Base-by-base conservation (phyloP, 2,888 invertebrate species). In the Timema cristinae region DNA sequence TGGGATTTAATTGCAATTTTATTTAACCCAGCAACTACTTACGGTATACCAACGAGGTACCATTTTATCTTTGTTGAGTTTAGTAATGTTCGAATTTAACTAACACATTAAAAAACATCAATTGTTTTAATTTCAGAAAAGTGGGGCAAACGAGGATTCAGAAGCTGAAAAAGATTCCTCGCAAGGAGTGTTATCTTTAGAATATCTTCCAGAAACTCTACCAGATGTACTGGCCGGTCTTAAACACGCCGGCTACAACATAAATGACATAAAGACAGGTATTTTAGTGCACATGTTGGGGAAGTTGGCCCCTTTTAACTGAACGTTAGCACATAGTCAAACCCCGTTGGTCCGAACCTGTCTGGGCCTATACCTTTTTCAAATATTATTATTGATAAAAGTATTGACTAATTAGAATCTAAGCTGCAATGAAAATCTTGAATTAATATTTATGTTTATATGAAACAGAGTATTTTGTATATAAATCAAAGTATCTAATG, bases 191-290 rank as follows among this genome's bases (percentile, higher is more conserved):
- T 87, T 96, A 74, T 88, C 95, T 80, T 92, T 92, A 78, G 93
- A 93, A 74, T 94, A 95, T 83, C 89, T 96, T 81, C 91, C 92
- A 48, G 93, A 93, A 82, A 86, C 96, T 79, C 86, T 96, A 79
- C 95, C 95, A 15, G 87, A 90, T 69, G 93, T 94, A 76, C 86
- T 95, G 77, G 92, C 92, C 77, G 92, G 91, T 70, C 86, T 96
- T 76, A 88, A 90, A 78, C 88, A 90, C 79, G 90, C 91, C 79
- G 93, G 93, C 48, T 88, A 88, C 82, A 84, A 90, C 56, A 80
- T 87, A 77, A 89, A 89, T 77, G 85, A 86, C 77, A 85, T 88
- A 76, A 86, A 86, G 80, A 82, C 86, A 78, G 88, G 89, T 87
- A 77, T 77, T 77, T 56, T 51, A n/a, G 16, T 16, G 13, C 66